A percentile compares a stretch with the other conserved stretches of the same genome.
phyloP scores from a whole-genome alignment of 2,797 vertebrate genomes.

The Pristis pectinata region DNA sequence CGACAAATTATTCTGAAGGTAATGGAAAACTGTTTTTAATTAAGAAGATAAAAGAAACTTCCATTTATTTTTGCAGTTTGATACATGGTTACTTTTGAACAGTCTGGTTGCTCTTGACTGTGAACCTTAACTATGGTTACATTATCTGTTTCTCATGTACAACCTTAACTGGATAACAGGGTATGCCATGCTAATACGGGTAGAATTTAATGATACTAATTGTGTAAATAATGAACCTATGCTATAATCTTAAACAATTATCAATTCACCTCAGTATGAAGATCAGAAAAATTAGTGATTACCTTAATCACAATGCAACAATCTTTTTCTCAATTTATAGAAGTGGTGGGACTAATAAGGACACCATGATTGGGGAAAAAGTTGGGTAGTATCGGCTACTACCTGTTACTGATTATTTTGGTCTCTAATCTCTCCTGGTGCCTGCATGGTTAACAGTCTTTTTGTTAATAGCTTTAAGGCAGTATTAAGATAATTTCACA shows the following conservation, averaged over 20 bases:
- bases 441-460: too few relatives aligned
- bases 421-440: too few relatives aligned
- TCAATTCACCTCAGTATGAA: not conserved
- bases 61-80: not conserved
- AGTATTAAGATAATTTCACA: too few relatives aligned
- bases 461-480: too few relatives aligned
- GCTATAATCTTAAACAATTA: not conserved
- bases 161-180: not conserved
- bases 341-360: not conserved
- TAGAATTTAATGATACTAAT: not conserved
- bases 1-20: not conserved
- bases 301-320: not conserved
- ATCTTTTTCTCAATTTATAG: not conserved
- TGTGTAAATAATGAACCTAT: not conserved
- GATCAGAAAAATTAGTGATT: not conserved
- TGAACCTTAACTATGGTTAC: too few relatives aligned
- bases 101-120: not conserved
- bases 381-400: not conserved
- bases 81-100: not conserved
- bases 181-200: not conserved
- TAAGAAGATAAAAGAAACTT: not conserved
- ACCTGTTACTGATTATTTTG: too few relatives aligned
- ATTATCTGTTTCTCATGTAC: not conserved
- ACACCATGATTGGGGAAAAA: not conserved
- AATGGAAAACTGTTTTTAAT: slow-evolving; percentile 4